A percentile compares a stretch with the other conserved stretches of the same genome.
Conservation (phyloP, 2,797 vertebrate genomes). For the Argya squamiceps region DNA sequence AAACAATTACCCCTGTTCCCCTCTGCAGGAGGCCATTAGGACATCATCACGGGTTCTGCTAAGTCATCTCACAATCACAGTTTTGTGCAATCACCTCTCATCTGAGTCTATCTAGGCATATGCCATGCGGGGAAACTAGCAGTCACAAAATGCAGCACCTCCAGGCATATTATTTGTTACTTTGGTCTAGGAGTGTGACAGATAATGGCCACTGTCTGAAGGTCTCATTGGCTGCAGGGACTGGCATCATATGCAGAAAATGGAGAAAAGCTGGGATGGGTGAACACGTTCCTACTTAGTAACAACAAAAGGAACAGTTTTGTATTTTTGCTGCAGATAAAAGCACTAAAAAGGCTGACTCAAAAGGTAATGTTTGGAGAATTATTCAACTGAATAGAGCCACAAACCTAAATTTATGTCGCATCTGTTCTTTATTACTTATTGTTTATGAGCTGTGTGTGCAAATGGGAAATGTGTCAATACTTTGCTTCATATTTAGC, state of each 20-base stretch:
- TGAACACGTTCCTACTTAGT: conserved; percentile 15
- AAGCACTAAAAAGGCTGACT: neutral
- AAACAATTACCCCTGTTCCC: conserved; percentile 79
- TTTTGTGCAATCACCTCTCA: conserved; percentile 78
- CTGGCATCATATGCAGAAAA: conserved; percentile 56
- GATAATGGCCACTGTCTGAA: conserved; percentile 70
- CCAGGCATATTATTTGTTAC: conserved; percentile 78
- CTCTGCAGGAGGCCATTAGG: conserved; percentile 78
- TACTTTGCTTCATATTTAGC: conserved; percentile 28
- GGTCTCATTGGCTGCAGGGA: conserved; percentile 51
- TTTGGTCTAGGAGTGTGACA: conserved; percentile 70
- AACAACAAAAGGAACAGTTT: neutral
- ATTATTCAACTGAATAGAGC: conserved; percentile 32
- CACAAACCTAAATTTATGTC: neutral
- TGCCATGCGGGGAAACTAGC: conserved; percentile 68
- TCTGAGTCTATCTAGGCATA: conserved; percentile 71
- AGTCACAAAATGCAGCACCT: conserved; percentile 69
- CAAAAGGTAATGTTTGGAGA: conserved; percentile 35
- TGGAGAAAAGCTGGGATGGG: neutral
- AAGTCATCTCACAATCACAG: conserved; percentile 81
- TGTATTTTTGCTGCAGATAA: conserved; percentile 42
- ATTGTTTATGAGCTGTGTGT: conserved; percentile 25
- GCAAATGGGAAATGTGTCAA: conserved; percentile 15
- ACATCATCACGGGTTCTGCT: conserved; percentile 78
- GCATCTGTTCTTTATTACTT: conserved; percentile 54